These are phyloP conservation scores for Mus spretus DNA, from an alignment of 2,797 vertebrate species.

Conservation along the genomic window DNA sequence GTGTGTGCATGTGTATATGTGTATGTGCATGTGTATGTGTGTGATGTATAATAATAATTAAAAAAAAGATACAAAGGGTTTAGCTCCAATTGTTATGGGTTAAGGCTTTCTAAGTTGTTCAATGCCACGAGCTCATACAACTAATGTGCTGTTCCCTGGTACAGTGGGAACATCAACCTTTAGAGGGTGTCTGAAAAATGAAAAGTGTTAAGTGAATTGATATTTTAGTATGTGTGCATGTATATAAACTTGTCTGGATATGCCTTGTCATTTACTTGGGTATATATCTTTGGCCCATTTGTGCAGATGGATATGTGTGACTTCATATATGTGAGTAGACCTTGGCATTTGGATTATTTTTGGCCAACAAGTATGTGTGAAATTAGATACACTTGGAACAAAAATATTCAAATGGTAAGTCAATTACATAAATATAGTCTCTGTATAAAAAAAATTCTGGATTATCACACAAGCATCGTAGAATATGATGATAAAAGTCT, in stretches of 20 bases:
- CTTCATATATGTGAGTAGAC: conserved; percentile 74
- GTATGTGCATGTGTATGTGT: not conserved
- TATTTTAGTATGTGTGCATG: conserved; percentile 63
- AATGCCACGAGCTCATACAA: not conserved
- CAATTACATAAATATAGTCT: conserved; percentile 84
- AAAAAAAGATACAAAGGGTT: conserved; percentile 25
- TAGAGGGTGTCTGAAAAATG: conserved; percentile 67
- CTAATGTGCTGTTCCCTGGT: not conserved
- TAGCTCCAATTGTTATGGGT: not conserved
- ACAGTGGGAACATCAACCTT: conserved; percentile 65
- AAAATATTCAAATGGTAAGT: conserved; percentile 74
- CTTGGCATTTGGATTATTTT: conserved; percentile 72
- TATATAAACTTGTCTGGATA: conserved; percentile 52
- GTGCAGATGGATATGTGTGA: conserved; percentile 35
- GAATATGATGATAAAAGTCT: not conserved
- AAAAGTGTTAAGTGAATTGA: conserved; percentile 62
- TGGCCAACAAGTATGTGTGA: conserved; percentile 65
- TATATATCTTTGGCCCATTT: conserved; percentile 61
- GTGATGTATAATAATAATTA: not conserved
- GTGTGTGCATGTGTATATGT: not conserved
- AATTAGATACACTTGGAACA: conserved; percentile 56
- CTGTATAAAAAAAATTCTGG: not conserved
- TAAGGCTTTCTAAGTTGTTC: conserved; percentile 18
- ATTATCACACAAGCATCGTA: conserved; percentile 39
- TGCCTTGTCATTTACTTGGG: conserved; percentile 69